These are phyloP conservation scores for Leptoteleia sp. DNA, from an alignment of 1,140 invertebrate species.

Conservation along the genomic window DNA sequence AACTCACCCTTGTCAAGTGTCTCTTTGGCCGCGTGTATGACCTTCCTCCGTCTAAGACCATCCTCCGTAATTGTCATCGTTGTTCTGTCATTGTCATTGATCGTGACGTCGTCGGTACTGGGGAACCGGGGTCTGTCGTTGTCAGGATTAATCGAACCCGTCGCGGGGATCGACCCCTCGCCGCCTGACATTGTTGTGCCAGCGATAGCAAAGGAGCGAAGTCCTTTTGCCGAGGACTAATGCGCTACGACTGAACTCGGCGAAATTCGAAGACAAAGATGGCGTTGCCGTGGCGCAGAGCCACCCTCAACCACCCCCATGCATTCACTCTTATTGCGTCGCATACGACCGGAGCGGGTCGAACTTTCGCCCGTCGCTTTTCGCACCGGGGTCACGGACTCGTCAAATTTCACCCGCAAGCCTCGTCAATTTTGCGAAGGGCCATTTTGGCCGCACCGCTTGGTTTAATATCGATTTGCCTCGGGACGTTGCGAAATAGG, in stretches of 20 bases:
- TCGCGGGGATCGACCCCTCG: slow-evolving; percentile 75
- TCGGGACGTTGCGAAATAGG: background rate
- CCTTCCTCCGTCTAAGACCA: slow-evolving; percentile 81
- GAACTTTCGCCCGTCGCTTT: background rate
- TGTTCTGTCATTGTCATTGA: slow-evolving; percentile 68
- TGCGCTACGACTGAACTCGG: slow-evolving; percentile 73
- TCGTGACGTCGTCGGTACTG: slow-evolving; percentile 61
- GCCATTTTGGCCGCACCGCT: background rate
- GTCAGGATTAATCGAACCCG: slow-evolving; percentile 70
- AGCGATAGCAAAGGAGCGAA: slow-evolving; percentile 69
- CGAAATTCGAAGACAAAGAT: slow-evolving; percentile 45
- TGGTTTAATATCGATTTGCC: slow-evolving; percentile 1
- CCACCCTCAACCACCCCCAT: slow-evolving; percentile 38
- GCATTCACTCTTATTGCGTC: slow-evolving; percentile 42
- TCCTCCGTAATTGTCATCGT: slow-evolving; percentile 69
- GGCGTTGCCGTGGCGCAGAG: slow-evolving; percentile 67
- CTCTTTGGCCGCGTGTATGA: slow-evolving; percentile 84
- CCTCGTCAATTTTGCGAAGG: background rate
- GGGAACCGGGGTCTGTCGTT: slow-evolving; percentile 18
- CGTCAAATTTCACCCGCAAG: no score
- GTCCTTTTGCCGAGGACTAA: slow-evolving; percentile 76
- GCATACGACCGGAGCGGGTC: slow-evolving; percentile 5
- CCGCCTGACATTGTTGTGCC: slow-evolving; percentile 79
- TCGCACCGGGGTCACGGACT: no score
- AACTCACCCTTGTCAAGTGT: slow-evolving; percentile 84